These are phyloP conservation scores for Hiodon tergisus DNA, from an alignment of 2,113 vertebrate genomes.

Conservation along the genomic window DNA sequence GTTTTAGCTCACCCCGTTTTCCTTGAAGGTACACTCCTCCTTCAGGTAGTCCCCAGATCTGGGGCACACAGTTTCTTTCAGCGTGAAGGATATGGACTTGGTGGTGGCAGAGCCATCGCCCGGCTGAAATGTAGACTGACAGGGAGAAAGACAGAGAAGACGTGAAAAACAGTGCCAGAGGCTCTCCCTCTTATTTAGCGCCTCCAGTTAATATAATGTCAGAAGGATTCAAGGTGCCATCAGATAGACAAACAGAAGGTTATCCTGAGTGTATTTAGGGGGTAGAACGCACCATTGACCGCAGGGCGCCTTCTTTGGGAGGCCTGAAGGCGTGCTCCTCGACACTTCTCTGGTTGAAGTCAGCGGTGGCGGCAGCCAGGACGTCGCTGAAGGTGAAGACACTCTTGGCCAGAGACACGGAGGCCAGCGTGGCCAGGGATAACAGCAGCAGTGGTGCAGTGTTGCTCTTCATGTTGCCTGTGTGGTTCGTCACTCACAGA, in stretches of 20 bases:
- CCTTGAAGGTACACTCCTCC: conserved; percentile 11
- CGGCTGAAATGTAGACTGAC: conserved; percentile 5
- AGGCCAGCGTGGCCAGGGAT: neutral
- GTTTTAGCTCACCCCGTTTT: conserved; percentile 5
- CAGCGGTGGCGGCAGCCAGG: neutral
- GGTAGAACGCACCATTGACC: neutral
- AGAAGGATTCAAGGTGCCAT: neutral
- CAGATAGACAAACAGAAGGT: neutral
- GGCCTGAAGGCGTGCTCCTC: conserved; percentile 1
- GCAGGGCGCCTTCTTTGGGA: neutral
- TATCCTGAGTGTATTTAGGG: neutral
- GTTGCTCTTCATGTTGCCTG: neutral
- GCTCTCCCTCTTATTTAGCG: too few relatives aligned
- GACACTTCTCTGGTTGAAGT: conserved; percentile 10
- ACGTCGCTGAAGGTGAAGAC: neutral
- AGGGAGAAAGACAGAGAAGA: neutral
- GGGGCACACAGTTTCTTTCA: conserved; percentile 16
- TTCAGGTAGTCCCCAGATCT: conserved; percentile 9
- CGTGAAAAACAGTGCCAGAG: neutral
- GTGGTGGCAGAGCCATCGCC: conserved; percentile 7
- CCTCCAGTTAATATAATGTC: neutral
- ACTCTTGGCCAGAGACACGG: conserved; percentile 3
- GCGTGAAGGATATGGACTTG: neutral
- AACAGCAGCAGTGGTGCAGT: neutral
- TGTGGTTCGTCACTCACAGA: neutral